Evolutionary conservation across 2,113 vertebrate species (phyloP).

Genomic region (Pavo muticus): DNA sequence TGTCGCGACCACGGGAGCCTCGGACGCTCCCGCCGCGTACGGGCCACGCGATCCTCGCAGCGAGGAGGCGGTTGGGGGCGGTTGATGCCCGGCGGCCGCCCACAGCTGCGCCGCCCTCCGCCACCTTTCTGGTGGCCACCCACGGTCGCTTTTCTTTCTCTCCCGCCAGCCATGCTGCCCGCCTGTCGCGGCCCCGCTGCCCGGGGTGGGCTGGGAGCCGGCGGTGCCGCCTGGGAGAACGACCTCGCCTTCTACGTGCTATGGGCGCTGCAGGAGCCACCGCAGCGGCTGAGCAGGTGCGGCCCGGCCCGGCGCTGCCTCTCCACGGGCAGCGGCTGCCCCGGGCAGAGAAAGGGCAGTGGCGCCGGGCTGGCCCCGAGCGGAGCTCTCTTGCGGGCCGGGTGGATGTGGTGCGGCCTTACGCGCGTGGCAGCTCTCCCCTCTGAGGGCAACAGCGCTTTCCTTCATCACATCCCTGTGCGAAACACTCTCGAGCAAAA

Average conservation of each 20-base stretch:
- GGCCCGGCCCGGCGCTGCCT: background rate
- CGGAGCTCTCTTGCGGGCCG: background rate
- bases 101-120: background rate
- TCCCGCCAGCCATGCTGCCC: background rate
- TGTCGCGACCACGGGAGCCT: background rate
- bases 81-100: no score
- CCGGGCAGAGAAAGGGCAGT: background rate
- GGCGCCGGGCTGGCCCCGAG: accelerated
- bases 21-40: accelerated
- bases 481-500: background rate
- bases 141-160: no score
- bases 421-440: accelerated
- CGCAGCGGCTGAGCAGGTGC: constrained; percentile 82
- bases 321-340: no score
- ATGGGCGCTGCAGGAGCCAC: constrained; percentile 81
- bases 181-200: background rate
- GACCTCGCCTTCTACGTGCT: constrained; percentile 80
- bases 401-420: background rate
- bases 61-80: background rate
- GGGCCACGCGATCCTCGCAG: no score
- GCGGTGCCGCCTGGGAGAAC: background rate
- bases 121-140: background rate
- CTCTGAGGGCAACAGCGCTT: accelerated
- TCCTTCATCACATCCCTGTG: accelerated
- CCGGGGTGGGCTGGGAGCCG: background rate